Evolutionary conservation across 2,113 vertebrate genomes (phyloP), one percentile per base, ranked within the genome.

Genomic region (Ivindomyrus marchei): DNA sequence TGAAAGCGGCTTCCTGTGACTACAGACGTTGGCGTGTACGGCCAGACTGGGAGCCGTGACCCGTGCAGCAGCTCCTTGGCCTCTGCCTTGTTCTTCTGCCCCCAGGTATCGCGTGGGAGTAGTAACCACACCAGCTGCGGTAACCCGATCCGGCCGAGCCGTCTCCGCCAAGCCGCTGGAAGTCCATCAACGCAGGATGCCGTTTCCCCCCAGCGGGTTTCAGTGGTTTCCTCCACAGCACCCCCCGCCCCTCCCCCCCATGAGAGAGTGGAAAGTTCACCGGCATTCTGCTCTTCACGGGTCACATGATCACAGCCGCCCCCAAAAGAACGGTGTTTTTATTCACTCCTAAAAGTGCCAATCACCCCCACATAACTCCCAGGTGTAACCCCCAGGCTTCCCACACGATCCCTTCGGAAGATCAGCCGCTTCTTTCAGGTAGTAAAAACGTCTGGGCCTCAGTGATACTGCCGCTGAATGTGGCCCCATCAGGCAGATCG

Each of bases 381-480:
- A 93, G 94, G 94, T 91, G 91, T 90, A 92, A 93, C 88, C 90
- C 91, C 91, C 85, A 92, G 89, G 88, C 90, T 62, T 66, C 91
- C 92, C 92, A 0, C 0, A 88, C 89, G 88, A 87, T 83, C 92
- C 92, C 94, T 93, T 89, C 90, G 87, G 89, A 94, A 70, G 62
- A 70, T 70, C 62, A 70, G 62, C 62, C 10, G 10, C 15, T 80
- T 39, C 15, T 21, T 17, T 80, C 74, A 31, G 36, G 36, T 42
- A 77, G 36, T 77, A 39, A 27, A 27, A 66, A 70, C 0, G 10
- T 31, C 10, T 10, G 62, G n/a, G 10, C 10, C 62, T 31, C 62
- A 13, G 62, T 70, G 62, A 4, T 70, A 70, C 62, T 31, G 10
- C 3, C 2, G n/a, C 62, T 70, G 62, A 4, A 70, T 70, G 62